Evolutionary conservation across 2,113 vertebrate species (phyloP).

Genomic region (Bettongia penicillata): DNA sequence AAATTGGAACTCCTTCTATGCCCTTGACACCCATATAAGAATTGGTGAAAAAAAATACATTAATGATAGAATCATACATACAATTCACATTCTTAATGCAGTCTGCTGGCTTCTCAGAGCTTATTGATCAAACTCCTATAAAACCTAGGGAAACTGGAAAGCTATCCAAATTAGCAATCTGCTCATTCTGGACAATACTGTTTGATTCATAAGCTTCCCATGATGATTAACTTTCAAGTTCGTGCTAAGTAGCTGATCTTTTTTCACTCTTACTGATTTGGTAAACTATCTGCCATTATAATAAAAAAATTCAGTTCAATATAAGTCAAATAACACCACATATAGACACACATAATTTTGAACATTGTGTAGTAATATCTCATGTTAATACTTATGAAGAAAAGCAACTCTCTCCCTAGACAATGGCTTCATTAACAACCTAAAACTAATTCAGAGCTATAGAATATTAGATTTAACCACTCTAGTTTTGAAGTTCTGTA

Average conservation of each 20-base stretch:
- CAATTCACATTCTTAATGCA: slow-evolving; percentile 71
- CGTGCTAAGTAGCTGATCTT: slow-evolving; percentile 72
- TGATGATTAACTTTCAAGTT: slow-evolving; percentile 74
- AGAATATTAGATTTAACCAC: not conserved
- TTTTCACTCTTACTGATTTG: slow-evolving; percentile 42
- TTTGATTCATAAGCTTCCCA: slow-evolving; percentile 71
- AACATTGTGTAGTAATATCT: not conserved
- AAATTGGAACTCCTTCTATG: slow-evolving; percentile 58
- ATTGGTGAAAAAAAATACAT: slow-evolving; percentile 51
- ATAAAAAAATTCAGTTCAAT: slow-evolving; percentile 36
- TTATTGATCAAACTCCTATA: slow-evolving; percentile 67
- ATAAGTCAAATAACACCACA: slow-evolving; percentile 5
- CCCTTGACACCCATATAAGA: slow-evolving; percentile 45
- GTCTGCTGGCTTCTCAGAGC: slow-evolving; percentile 66
- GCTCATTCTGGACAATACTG: slow-evolving; percentile 73
- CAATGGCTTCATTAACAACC: not conserved
- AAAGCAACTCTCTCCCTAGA: slow-evolving; percentile 15
- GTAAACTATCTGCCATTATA: slow-evolving; percentile 35
- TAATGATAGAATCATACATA: slow-evolving; percentile 52
- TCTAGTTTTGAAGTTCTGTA: slow-evolving; percentile 47
- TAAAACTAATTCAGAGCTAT: slow-evolving; percentile 48
- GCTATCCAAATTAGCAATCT: slow-evolving; percentile 77
- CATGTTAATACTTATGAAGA: slow-evolving; percentile 3
- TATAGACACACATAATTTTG: not conserved
- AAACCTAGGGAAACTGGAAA: slow-evolving; percentile 73